Evolutionary conservation across 1,140 invertebrate species (phyloP).

Genomic region (Listronotus oregonensis): DNA sequence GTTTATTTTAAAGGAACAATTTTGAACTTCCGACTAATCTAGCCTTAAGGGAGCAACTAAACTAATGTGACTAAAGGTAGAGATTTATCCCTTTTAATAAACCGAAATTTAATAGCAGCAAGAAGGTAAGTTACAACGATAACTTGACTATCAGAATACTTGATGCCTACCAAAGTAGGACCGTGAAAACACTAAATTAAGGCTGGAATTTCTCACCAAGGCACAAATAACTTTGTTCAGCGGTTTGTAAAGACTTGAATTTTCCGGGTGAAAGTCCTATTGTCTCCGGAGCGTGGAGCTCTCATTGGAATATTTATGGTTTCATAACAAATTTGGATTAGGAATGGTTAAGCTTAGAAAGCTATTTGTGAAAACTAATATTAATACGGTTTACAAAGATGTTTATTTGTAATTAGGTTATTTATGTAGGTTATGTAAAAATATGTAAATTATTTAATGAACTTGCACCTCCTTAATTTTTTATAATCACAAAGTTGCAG

Average conservation of each 20-base stretch:
- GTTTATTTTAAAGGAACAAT: too few relatives aligned
- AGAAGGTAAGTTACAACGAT: slow-evolving; percentile 31
- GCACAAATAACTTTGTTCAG: slow-evolving; percentile 38
- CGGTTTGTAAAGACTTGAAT: slow-evolving; percentile 32
- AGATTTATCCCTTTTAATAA: slow-evolving; percentile 40
- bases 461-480: too few relatives aligned
- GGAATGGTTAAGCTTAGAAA: slow-evolving; percentile 10
- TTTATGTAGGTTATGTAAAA: too few relatives aligned
- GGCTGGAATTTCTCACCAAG: slow-evolving; percentile 33
- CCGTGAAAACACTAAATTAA: slow-evolving; percentile 38
- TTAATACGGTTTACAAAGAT: too few relatives aligned
- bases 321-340: slow-evolving; percentile 37
- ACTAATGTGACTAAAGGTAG: slow-evolving; percentile 30
- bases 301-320: slow-evolving; percentile 33
- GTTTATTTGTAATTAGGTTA: too few relatives aligned
- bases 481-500: too few relatives aligned
- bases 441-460: too few relatives aligned
- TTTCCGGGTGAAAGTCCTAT: slow-evolving; percentile 32
- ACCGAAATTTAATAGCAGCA: slow-evolving; percentile 32
- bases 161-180: slow-evolving; percentile 35
- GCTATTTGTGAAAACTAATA: slow-evolving; percentile 27
- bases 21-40: too few relatives aligned
- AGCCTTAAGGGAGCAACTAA: background rate
- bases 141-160: slow-evolving; percentile 37
- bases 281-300: slow-evolving; percentile 27